Base-by-base conservation (phyloP, 1,140 invertebrate genomes). In the Megalopta genalis region DNA sequence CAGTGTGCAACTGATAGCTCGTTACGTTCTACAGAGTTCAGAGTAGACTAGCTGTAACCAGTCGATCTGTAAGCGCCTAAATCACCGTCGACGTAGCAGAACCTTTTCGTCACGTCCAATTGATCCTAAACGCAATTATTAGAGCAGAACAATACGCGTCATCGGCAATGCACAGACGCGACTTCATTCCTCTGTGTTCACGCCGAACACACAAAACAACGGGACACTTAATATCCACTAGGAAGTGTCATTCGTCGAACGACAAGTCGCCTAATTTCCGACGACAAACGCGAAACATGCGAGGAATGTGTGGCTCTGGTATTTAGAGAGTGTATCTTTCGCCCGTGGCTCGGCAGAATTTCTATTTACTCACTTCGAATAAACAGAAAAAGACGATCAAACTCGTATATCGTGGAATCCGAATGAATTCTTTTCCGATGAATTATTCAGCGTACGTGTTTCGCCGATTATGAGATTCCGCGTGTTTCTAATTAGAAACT, bases 111-210 rank as follows among this genome's bases (percentile, higher is more conserved):
- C 63, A 75, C 84, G 68, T 62, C 54, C 80, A 85, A 86, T 86
- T 82, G 84, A 79, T 85, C 54, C 62, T 71, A 42, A 82, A 67
- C 83, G 83, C 63, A 82, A 82, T 86, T 86, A 86, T 86, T 85
- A 64, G 82, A 85, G 80, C 84, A 82, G 80, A 86, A 86, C 83
- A 86, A 86, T 86, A 59, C 54, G 60, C 83, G 74, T 64, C 76
- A 82, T 42, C 86, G 77, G 42, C 67, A 46, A n/a, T 23, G 25
- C 32, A 60, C 49, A 60, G 49, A 57, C 16, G 16, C 62, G 32
- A 52, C 63, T 77, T 76, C 64, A 57, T 70, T 69, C 42, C 39
- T 80, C 37, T 74, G 57, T 67, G 49, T 76, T 77, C 8, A 32
- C 54, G 18, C 23, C 25, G 32, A 69, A 52, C 52, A 52, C 52